Percentiles rank a stretch among this genome's conserved stretches.
phyloP scores from a whole-genome alignment of 2,797 vertebrate species.

The Acipenser oxyrinchus region DNA sequence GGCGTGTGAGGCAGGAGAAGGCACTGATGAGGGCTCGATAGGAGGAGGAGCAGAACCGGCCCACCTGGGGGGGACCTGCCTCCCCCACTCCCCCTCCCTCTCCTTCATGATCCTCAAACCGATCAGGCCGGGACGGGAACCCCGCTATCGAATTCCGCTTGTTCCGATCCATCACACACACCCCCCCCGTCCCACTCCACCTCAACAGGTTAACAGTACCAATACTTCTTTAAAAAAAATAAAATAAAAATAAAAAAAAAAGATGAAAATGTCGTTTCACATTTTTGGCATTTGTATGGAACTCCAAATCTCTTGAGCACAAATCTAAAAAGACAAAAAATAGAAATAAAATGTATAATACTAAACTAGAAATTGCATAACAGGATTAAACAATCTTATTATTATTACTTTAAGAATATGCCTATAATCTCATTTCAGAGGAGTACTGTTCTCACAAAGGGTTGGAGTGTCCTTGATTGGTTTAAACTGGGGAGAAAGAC shows the following conservation, averaged over 20 bases:
- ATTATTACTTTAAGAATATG: too few species aligned
- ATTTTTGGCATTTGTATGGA: slow-evolving; percentile 33
- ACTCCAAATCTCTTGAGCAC: slow-evolving; percentile 12
- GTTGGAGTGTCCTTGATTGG: too few species aligned
- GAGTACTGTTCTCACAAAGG: too few species aligned
- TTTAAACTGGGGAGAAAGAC: too few species aligned
- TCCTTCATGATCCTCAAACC: slow-evolving; percentile 68
- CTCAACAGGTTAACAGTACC: too few species aligned
- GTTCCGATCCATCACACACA: slow-evolving; percentile 78
- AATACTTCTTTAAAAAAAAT: too few species aligned
- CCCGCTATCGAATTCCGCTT: slow-evolving; percentile 95
- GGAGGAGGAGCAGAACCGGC: slow-evolving; percentile 79
- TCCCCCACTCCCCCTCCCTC: slow-evolving; percentile 53
- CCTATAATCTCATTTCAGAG: too few species aligned
- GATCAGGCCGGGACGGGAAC: slow-evolving; percentile 79
- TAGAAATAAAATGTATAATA: too few species aligned
- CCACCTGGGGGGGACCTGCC: slow-evolving; percentile 52
- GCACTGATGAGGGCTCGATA: slow-evolving; percentile 95
- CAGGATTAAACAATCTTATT: too few species aligned
- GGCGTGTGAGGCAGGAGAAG: slow-evolving; percentile 93
- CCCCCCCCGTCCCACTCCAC: slow-evolving; percentile 14
- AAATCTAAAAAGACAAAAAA: slow-evolving; percentile 33
- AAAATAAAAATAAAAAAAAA: too few species aligned
- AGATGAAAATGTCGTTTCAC: slow-evolving; percentile 31
- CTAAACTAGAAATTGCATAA: too few species aligned